These are phyloP conservation scores for Chlamydotis undulata DNA, from an alignment of 2,113 vertebrate species.

Conservation along the genomic window DNA sequence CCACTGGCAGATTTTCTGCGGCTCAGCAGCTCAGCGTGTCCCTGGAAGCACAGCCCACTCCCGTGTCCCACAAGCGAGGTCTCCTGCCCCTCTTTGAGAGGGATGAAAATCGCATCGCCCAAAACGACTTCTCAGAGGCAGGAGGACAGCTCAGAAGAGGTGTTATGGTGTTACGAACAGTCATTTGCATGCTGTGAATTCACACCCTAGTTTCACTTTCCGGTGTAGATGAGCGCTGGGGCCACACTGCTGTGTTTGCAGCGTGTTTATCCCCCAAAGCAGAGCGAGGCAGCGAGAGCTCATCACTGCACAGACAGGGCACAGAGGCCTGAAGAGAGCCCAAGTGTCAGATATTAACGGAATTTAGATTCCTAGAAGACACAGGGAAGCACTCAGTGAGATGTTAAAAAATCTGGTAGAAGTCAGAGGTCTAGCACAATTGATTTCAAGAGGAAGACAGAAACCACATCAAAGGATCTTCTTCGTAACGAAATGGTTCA, in stretches of 20 bases:
- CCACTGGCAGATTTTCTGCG: neutral
- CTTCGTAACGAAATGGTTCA: neutral
- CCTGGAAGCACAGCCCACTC: neutral
- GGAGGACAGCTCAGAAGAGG: neutral
- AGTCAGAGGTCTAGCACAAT: neutral
- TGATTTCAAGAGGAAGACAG: slow-evolving; percentile 9
- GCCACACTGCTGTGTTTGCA: neutral
- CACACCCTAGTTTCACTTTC: neutral
- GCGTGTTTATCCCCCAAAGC: neutral
- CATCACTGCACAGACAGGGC: neutral
- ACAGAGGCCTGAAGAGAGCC: neutral
- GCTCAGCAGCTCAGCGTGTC: neutral
- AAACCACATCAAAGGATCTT: slow-evolving; percentile 32
- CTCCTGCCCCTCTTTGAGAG: neutral
- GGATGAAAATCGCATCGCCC: rapidly evolving
- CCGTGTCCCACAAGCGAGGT: rapidly evolving
- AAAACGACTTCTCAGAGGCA: neutral
- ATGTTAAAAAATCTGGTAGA: neutral
- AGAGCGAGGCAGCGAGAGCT: neutral
- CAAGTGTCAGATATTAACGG: neutral
- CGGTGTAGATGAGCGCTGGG: neutral
- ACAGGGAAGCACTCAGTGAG: neutral
- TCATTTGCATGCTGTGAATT: neutral
- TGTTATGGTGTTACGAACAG: neutral
- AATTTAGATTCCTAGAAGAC: neutral